Percentiles rank a stretch among this genome's conserved stretches.
These are phyloP conservation scores for Eupithecia abbreviata DNA, from an alignment of 2,888 invertebrate species.

Conservation along the genomic window DNA sequence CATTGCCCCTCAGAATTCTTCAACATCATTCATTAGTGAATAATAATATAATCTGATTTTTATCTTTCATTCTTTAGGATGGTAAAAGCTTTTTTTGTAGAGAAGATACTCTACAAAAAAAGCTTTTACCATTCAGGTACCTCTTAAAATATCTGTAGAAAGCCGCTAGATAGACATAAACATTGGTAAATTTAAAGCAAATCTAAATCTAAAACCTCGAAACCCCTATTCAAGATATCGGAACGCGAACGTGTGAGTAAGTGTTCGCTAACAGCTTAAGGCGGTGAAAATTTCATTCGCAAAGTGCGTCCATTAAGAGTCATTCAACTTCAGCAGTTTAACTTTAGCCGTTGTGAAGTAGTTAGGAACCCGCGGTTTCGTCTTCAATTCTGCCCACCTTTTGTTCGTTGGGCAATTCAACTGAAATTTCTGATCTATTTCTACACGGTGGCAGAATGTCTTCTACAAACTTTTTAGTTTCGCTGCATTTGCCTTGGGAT, in stretches of 20 bases:
- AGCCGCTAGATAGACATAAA: neutral
- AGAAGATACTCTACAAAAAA: neutral
- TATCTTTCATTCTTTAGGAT: too few species aligned
- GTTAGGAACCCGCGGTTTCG: constrained; percentile 54
- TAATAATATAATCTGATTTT: too few species aligned
- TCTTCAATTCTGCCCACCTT: constrained; percentile 43
- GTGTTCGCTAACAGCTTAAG: constrained; percentile 52
- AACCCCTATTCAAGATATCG: neutral
- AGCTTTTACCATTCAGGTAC: too few species aligned
- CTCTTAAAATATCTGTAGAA: neutral
- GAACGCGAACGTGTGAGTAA: constrained; percentile 42
- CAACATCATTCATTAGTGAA: too few species aligned
- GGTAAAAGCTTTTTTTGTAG: neutral
- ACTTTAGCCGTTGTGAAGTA: constrained; percentile 55
- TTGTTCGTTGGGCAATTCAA: constrained; percentile 30
- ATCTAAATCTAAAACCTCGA: too few species aligned
- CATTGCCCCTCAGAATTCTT: too few species aligned
- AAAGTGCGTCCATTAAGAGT: constrained; percentile 71
- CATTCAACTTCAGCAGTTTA: constrained; percentile 71
- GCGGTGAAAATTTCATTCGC: constrained; percentile 64
- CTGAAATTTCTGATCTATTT: constrained; percentile 17
- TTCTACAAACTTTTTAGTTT: neutral
- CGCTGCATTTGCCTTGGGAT: neutral
- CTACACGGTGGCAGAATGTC: neutral
- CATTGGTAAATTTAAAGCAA: neutral